These are phyloP conservation scores for Brachyistius frenatus DNA, from an alignment of 2,113 vertebrate genomes.

Conservation along the genomic window DNA sequence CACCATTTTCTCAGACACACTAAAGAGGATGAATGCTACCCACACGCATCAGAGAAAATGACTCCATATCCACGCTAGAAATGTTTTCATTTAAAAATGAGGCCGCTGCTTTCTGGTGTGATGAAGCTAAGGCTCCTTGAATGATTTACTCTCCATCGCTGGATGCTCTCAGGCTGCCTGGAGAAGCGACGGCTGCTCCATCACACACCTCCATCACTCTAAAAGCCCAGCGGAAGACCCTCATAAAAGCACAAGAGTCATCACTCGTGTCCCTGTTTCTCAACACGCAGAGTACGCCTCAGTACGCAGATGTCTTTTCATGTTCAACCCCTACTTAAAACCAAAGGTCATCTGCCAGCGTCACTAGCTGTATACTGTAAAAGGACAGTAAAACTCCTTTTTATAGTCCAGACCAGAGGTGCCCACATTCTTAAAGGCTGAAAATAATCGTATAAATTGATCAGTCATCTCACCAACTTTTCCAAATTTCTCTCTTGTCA, in stretches of 20 bases:
- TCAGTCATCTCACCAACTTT: too few relatives aligned
- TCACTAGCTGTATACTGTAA: too few relatives aligned
- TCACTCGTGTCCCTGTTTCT: conserved; percentile 3
- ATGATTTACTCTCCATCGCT: conserved; percentile 88
- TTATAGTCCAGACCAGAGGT: too few relatives aligned
- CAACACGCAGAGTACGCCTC: conserved; percentile 24
- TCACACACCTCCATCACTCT: conserved; percentile 86
- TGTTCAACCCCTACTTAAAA: conserved; percentile 19
- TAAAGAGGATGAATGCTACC: conserved; percentile 42
- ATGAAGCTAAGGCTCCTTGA: conserved; percentile 39
- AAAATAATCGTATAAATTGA: too few relatives aligned
- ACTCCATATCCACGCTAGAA: conserved; percentile 41
- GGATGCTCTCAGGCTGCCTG: conserved; percentile 84
- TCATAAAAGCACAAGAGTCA: conserved; percentile 63
- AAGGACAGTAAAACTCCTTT: too few relatives aligned
- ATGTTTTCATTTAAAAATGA: conserved; percentile 65
- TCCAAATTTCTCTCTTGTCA: too few relatives aligned
- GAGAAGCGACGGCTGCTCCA: conserved; percentile 83
- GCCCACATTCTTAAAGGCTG: too few relatives aligned
- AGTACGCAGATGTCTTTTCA: conserved; percentile 32
- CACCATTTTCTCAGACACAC: conserved; percentile 29
- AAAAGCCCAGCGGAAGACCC: conserved; percentile 88
- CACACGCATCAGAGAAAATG: conserved; percentile 36
- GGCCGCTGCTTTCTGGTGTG: conserved; percentile 37
- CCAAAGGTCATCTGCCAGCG: not conserved